Conservation (phyloP, 1,140 invertebrate species). For the Aphelinus atriplicis region DNA sequence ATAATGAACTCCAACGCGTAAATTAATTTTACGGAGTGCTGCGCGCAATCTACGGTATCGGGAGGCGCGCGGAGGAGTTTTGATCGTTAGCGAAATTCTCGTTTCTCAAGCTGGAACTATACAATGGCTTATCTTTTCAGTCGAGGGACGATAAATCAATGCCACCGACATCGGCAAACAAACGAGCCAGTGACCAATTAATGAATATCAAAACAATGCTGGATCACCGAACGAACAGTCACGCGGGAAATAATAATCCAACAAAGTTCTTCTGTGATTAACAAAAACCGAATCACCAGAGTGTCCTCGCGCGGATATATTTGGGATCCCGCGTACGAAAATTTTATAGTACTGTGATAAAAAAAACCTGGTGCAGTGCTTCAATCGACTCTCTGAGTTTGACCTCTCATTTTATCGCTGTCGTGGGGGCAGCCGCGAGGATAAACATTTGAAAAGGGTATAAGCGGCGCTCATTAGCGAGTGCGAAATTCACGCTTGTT, state of each 20-base stretch:
- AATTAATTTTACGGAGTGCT: too few species aligned
- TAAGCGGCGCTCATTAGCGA: too few species aligned
- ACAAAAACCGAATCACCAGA: too few species aligned
- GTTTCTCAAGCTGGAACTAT: background rate
- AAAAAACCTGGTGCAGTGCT: too few species aligned
- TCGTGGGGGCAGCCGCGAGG: slow-evolving; percentile 23
- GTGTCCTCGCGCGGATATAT: too few species aligned
- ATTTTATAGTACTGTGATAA: too few species aligned
- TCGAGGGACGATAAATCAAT: slow-evolving; percentile 27
- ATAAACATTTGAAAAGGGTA: slow-evolving; percentile 27
- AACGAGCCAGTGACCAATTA: slow-evolving; percentile 10
- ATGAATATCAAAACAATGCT: background rate
- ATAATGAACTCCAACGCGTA: too few species aligned
- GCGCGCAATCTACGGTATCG: background rate
- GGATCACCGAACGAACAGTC: too few species aligned
- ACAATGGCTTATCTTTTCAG: slow-evolving; percentile 5
- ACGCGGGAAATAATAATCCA: too few species aligned
- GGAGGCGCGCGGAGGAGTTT: background rate
- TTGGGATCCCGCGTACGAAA: too few species aligned
- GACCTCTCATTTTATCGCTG: slow-evolving; percentile 30
- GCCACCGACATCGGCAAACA: slow-evolving; percentile 23
- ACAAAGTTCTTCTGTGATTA: too few species aligned
- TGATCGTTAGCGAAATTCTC: slow-evolving; percentile 25
- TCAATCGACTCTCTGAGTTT: too few species aligned
- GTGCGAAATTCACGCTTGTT: background rate